phyloP scores from a whole-genome alignment of 53 echinoderm and acorn worm species.

The Antedon mediterranea region DNA sequence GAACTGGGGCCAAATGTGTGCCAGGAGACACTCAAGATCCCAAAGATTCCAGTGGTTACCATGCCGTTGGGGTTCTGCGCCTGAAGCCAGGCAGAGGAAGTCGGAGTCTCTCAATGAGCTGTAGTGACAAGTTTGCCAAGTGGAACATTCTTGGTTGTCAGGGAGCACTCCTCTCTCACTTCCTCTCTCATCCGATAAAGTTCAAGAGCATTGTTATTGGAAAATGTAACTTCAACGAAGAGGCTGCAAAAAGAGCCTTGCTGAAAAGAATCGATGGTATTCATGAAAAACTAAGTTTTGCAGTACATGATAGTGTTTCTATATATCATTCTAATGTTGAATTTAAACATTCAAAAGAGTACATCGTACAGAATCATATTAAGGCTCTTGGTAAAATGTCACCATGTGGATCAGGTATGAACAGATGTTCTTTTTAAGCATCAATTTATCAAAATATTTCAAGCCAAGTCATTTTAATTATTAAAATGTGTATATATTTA shows the following conservation, averaged over 20 bases:
- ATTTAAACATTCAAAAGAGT: slow-evolving; percentile 58
- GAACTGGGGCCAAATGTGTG: slow-evolving; percentile 89
- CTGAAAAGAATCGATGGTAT: slow-evolving; percentile 24
- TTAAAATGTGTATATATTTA: no score
- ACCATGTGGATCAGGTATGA: slow-evolving; percentile 71
- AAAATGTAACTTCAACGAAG: slow-evolving; percentile 46
- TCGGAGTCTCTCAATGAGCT: slow-evolving; percentile 67
- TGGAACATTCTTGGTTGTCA: slow-evolving; percentile 85
- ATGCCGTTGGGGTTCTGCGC: slow-evolving; percentile 50
- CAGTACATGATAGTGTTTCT: slow-evolving; percentile 23
- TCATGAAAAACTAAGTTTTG: slow-evolving; percentile 18
- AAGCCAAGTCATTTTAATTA: no score
- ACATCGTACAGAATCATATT: slow-evolving; percentile 35
- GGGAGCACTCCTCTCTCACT: slow-evolving; percentile 89
- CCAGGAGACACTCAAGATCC: slow-evolving; percentile 56
- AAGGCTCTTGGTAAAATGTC: slow-evolving; percentile 50
- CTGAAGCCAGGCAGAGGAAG: slow-evolving; percentile 88
- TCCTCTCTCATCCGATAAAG: slow-evolving; percentile 44
- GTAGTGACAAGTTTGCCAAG: slow-evolving; percentile 87
- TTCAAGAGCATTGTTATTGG: slow-evolving; percentile 49
- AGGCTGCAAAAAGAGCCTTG: slow-evolving; percentile 53
- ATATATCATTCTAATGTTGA: slow-evolving; percentile 19
- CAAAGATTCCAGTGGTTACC: slow-evolving; percentile 32
- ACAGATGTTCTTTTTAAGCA: no score
- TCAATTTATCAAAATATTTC: no score